phyloP scores from a whole-genome alignment of 2,888 invertebrate genomes.

The Eutolmus rufibarbis region DNA sequence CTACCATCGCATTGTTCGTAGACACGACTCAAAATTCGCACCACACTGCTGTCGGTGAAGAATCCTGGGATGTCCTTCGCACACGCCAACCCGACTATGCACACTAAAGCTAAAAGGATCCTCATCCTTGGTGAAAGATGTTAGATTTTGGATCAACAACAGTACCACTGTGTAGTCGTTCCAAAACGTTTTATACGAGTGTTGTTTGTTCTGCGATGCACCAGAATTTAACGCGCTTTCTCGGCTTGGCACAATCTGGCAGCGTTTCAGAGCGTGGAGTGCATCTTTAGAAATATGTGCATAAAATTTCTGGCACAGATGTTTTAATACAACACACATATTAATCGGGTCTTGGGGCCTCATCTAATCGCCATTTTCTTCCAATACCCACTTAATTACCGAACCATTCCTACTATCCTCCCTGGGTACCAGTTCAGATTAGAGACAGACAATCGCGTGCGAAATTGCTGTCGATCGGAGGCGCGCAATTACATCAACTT shows the following conservation, averaged over 20 bases:
- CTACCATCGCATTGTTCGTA: conserved; percentile 68
- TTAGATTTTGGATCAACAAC: neutral
- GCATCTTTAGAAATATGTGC: conserved; percentile 32
- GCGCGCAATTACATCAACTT: neutral
- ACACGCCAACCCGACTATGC: conserved; percentile 7
- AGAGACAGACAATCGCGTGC: neutral
- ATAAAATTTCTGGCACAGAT: conserved; percentile 44
- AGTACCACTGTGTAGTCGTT: neutral
- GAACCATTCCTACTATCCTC: conserved; percentile 1
- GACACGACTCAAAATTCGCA: conserved; percentile 58
- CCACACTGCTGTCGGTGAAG: conserved; percentile 54
- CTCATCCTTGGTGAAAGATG: conserved; percentile 20
- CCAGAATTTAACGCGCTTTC: conserved; percentile 41
- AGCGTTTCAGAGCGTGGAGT: conserved; percentile 49
- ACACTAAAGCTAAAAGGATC: conserved; percentile 22
- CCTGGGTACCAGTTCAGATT: neutral
- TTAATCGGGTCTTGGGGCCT: conserved; percentile 38
- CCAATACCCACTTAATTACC: conserved; percentile 1
- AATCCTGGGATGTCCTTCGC: conserved; percentile 2
- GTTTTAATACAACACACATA: conserved; percentile 44
- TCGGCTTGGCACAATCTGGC: neutral
- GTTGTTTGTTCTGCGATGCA: conserved; percentile 20
- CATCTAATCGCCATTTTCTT: neutral
- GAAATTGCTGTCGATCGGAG: neutral
- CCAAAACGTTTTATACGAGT: conserved; percentile 44